Conservation (phyloP, 2,888 invertebrate genomes). For the Yponomeuta evonymella region DNA sequence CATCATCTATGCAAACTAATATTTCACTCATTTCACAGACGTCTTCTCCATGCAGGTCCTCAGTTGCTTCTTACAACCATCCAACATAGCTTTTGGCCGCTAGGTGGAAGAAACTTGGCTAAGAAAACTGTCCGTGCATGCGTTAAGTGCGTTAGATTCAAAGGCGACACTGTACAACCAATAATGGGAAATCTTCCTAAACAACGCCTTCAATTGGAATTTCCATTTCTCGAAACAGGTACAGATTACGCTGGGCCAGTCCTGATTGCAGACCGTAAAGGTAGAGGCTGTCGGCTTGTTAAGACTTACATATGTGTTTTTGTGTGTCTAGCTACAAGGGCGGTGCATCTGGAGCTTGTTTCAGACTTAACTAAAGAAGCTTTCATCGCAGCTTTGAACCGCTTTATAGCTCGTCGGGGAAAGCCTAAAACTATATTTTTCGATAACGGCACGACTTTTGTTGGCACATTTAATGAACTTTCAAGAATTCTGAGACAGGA, state of each 20-base stretch:
- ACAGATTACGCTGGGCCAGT: slow-evolving; percentile 3
- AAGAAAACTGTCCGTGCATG: background rate
- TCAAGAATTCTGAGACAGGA: background rate
- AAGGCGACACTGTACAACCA: no score
- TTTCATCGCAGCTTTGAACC: slow-evolving; percentile 13
- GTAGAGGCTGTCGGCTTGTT: slow-evolving; percentile 17
- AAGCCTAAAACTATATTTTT: no score
- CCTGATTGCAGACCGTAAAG: slow-evolving; percentile 13
- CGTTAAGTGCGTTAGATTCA: background rate
- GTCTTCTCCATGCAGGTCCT: slow-evolving; percentile 4
- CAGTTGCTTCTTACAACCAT: background rate
- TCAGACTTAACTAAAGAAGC: slow-evolving; percentile 15
- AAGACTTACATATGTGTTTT: slow-evolving; percentile 19
- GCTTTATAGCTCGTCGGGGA: slow-evolving; percentile 17
- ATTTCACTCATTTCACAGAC: no score
- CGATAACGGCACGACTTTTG: no score
- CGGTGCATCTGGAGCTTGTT: slow-evolving; percentile 19
- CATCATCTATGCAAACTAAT: no score
- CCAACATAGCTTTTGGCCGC: background rate
- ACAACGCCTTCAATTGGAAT: no score
- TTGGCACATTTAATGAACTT: background rate
- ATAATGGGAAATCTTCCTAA: no score
- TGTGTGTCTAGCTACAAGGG: background rate
- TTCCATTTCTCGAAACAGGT: no score
- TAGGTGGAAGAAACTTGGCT: slow-evolving; percentile 13